These are phyloP conservation scores for Chrosomus eos DNA, from an alignment of 2,797 vertebrate genomes.

Conservation along the genomic window DNA sequence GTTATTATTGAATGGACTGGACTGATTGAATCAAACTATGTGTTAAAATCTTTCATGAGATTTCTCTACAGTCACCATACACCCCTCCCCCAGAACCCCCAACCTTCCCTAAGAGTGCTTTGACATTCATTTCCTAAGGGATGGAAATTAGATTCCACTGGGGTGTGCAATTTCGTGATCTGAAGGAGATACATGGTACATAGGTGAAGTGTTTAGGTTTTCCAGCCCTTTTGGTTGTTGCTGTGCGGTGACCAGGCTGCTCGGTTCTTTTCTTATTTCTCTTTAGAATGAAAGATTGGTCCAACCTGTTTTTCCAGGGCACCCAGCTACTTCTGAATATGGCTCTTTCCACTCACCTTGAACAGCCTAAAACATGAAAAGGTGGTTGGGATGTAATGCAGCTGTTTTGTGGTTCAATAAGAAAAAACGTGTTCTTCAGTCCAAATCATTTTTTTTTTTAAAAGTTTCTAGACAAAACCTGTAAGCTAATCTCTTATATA, in stretches of 20 bases:
- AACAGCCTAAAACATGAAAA: neutral
- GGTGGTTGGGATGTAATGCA: conserved; percentile 5
- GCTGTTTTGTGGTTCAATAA: neutral
- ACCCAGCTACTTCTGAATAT: neutral
- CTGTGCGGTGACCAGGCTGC: neutral
- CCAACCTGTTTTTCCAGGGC: conserved; percentile 2
- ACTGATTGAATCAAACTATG: conserved; percentile 51
- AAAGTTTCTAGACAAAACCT: neutral
- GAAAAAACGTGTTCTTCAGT: neutral
- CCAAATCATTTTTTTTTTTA: neutral
- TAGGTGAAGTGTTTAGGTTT: conserved; percentile 31
- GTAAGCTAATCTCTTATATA: neutral
- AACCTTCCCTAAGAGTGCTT: conserved; percentile 67
- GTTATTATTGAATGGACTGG: conserved; percentile 61
- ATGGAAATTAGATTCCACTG: conserved; percentile 64
- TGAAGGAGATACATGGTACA: conserved; percentile 36
- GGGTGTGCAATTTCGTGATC: conserved; percentile 50
- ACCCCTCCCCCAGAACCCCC: conserved; percentile 65
- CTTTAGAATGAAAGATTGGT: conserved; percentile 6
- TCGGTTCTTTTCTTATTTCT: conserved; percentile 1
- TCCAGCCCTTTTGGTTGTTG: conserved; percentile 10
- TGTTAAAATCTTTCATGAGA: conserved; percentile 34
- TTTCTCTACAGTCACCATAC: conserved; percentile 56
- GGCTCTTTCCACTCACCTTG: neutral
- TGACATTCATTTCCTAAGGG: conserved; percentile 66